These are phyloP conservation scores for Ceyx melanurus DNA, from an alignment of 2,113 vertebrate genomes.

Conservation along the genomic window DNA sequence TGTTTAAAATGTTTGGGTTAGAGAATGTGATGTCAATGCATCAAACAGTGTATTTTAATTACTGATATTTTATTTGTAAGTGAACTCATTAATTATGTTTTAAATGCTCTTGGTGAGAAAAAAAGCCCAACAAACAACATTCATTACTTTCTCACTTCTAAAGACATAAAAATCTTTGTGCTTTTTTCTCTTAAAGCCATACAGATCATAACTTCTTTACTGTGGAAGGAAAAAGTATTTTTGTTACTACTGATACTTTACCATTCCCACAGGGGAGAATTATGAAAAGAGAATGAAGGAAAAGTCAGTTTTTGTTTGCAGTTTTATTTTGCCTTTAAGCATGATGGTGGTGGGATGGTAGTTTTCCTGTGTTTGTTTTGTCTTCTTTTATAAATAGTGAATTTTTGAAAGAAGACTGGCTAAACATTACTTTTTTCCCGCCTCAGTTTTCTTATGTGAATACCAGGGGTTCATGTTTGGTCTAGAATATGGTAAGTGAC, in stretches of 20 bases:
- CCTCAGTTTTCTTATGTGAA: neutral
- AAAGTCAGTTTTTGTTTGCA: neutral
- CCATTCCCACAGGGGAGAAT: neutral
- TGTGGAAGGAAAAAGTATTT: neutral
- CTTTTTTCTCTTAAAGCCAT: neutral
- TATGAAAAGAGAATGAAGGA: neutral
- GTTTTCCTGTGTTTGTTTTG: constrained; percentile 4
- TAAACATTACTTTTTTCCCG: neutral
- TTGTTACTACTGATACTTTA: neutral
- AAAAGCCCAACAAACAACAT: neutral
- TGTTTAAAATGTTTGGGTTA: neutral
- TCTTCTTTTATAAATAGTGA: neutral
- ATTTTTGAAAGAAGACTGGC: neutral
- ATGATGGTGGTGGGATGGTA: neutral
- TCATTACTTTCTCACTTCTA: neutral
- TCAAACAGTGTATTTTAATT: neutral
- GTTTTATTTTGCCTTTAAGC: neutral
- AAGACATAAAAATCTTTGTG: neutral
- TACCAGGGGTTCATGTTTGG: neutral
- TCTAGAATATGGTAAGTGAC: neutral
- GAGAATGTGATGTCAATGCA: neutral
- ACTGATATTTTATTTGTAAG: neutral
- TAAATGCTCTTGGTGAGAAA: neutral
- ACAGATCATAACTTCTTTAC: neutral
- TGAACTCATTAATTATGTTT: neutral